Conservation (phyloP, 2,113 vertebrate genomes). For the Azemiops feae region DNA sequence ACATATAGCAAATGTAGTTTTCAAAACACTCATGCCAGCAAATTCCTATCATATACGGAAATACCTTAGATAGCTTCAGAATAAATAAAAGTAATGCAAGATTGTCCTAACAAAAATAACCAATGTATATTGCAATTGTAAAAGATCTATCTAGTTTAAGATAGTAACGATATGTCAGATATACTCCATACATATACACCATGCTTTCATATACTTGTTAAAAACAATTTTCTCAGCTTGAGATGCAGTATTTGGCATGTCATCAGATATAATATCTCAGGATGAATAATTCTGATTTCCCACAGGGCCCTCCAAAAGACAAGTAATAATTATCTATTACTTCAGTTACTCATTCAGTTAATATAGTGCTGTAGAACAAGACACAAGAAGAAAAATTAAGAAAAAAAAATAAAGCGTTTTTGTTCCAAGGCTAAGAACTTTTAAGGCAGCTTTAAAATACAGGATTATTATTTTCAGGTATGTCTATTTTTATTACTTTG, state of each 20-base stretch:
- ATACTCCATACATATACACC: not conserved
- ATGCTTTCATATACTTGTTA: constrained; percentile 3
- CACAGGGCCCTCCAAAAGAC: not conserved
- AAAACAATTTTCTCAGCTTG: constrained; percentile 5
- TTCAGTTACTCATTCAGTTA: constrained; percentile 11
- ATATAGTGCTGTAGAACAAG: constrained; percentile 2
- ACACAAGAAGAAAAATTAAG: constrained; percentile 37
- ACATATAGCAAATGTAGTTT: not conserved
- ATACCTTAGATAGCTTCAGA: not conserved
- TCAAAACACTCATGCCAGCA: not conserved
- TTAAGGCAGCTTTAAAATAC: constrained; percentile 38
- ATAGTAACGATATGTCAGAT: constrained; percentile 10
- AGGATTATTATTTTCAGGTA: constrained; percentile 31
- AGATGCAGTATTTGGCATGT: not conserved
- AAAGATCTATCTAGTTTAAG: not conserved
- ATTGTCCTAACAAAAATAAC: not conserved
- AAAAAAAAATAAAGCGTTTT: constrained; percentile 29
- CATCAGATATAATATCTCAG: fast-evolving
- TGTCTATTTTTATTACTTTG: constrained; percentile 45
- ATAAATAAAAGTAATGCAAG: not conserved
- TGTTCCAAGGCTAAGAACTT: constrained; percentile 21
- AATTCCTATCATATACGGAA: not conserved
- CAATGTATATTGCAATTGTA: not conserved
- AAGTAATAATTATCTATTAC: not conserved
- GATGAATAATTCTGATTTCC: not conserved